Evolutionary conservation across 2,797 vertebrate genomes (phyloP), one percentile per base, ranked within the genome.

Genomic region (Siniperca obscura): DNA sequence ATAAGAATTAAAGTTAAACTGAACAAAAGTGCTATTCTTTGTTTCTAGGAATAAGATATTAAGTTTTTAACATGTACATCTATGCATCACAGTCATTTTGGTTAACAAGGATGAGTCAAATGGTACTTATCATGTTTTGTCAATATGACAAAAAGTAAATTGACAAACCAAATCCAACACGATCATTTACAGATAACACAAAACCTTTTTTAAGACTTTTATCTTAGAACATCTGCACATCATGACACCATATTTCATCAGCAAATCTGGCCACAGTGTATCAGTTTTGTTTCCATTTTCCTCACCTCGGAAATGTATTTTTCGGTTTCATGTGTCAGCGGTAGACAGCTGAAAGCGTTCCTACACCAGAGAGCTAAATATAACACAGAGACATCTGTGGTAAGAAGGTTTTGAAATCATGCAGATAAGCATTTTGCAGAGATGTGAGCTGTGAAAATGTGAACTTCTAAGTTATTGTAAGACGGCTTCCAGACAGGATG

Each of bases 301-400:
- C 40, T 77, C 86, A 83, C 83, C 62, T 78, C 70, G 34, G 85
- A 91, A 89, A 89, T 65, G 36, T 83, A 17, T 70, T 86, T 74
- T 68, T 78, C 2, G 8, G 80, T 83, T 89, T 86, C 78, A 74
- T 0, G 48, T 89, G 85, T 86, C 77, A 80, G 78, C 36, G 27
- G 53, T 69, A 71, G 60, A 64, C 44, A 17, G 19, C 61, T 83
- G 70, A 89, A 83, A 82, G 86, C 78, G 81, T 80, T 82, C 82
- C 69, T 81, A 60, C 84, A 88, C 80, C 75, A 83, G 62, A 66
- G 60, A 80, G 84, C 82, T 92, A 92, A 91, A 94, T 91, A 91
- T 91, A 91, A 86, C 87, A 74, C 53, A 11, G 52, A 83, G 53
- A 86, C 85, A 80, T 87, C 71, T 92, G 90, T 72, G 82, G 79